These are phyloP conservation scores for Montipora sp. DNA, from an alignment of 64 coral and sea anemone species.

Conservation along the genomic window DNA sequence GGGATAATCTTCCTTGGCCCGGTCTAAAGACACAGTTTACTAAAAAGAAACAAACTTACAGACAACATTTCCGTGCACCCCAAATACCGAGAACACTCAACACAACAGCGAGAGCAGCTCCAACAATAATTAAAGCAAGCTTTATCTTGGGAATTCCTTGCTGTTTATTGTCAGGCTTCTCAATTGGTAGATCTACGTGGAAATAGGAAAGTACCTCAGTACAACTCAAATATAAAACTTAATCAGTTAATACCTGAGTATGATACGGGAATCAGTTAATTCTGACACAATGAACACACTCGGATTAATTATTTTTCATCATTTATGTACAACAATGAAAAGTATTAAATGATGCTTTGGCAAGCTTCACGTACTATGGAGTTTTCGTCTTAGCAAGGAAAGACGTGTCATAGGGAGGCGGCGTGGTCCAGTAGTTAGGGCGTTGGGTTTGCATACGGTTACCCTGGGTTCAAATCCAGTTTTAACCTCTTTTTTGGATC, in stretches of 20 bases:
- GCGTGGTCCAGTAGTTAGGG: too few relatives aligned
- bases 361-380: neutral
- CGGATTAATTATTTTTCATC: neutral
- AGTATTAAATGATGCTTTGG: neutral
- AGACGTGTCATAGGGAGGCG: neutral
- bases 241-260: neutral
- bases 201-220: neutral
- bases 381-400: neutral
- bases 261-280: neutral
- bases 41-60: neutral
- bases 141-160: neutral
- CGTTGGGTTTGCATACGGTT: too few relatives aligned
- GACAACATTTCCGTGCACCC: neutral
- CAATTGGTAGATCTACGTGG: neutral
- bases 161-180: neutral
- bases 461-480: too few relatives aligned
- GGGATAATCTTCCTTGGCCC: neutral
- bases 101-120: neutral
- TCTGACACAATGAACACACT: neutral
- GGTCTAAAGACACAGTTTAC: neutral
- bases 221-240: slow-evolving; percentile 2
- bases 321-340: neutral
- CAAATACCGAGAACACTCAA: slow-evolving; percentile 7
- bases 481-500: too few relatives aligned
- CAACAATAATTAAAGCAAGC: slow-evolving; percentile 1